Evolutionary conservation across 1,140 invertebrate species (phyloP).

Genomic region (Trichonephila inaurata): DNA sequence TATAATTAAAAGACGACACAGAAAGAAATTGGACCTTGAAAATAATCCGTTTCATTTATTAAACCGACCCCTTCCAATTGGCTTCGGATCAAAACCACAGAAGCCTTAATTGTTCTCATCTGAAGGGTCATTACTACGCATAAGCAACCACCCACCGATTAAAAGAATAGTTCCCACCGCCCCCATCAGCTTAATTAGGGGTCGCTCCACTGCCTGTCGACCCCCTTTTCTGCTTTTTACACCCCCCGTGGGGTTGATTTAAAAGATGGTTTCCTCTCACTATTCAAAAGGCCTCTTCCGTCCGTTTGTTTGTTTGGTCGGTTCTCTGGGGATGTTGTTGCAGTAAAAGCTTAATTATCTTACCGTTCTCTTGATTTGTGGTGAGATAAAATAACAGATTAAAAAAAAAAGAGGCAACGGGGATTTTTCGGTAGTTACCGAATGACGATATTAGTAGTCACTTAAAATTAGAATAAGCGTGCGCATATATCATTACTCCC

Average conservation of each 20-base stretch:
- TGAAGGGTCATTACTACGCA: slow-evolving; percentile 76
- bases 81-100: slow-evolving; percentile 65
- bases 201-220: slow-evolving; percentile 59
- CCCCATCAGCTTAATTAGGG: slow-evolving; percentile 74
- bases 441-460: background rate
- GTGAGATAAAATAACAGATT: background rate
- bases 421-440: background rate
- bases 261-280: slow-evolving; percentile 70
- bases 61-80: background rate
- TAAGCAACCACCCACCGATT: slow-evolving; percentile 76
- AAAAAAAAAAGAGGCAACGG: background rate
- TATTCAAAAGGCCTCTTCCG: slow-evolving; percentile 57
- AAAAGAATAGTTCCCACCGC: slow-evolving; percentile 70
- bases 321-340: slow-evolving; percentile 35
- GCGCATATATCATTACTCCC: too few species aligned
- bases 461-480: too few species aligned
- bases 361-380: slow-evolving; percentile 6
- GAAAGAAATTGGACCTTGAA: background rate
- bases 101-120: slow-evolving; percentile 74
- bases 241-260: slow-evolving; percentile 67
- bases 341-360: slow-evolving; percentile 48
- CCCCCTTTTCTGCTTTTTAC: slow-evolving; percentile 16
- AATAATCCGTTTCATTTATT: background rate
- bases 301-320: slow-evolving; percentile 54
- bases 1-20: too few species aligned